Evolutionary conservation across 2,113 vertebrate genomes (phyloP).

Genomic region (Passer domesticus): DNA sequence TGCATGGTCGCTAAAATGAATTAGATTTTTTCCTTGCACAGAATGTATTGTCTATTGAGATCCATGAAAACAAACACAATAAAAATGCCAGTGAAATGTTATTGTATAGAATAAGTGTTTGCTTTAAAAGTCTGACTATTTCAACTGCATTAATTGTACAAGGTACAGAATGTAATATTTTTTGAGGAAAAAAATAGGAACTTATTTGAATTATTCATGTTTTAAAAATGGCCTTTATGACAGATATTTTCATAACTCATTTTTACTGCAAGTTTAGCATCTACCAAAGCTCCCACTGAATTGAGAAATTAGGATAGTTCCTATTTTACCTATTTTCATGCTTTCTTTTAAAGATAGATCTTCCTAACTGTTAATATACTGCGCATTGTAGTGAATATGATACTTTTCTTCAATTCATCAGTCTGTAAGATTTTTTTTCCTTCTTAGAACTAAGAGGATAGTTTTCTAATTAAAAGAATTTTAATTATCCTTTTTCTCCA

Average conservation of each 20-base stretch:
- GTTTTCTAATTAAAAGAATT: background rate
- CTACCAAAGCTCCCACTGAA: background rate
- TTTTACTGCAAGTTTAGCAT: constrained; percentile 45
- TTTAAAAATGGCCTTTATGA: constrained; percentile 39
- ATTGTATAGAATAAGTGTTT: constrained; percentile 9
- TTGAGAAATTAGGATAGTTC: constrained; percentile 22
- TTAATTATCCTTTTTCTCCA: background rate
- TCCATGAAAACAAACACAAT: constrained; percentile 43
- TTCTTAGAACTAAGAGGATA: background rate
- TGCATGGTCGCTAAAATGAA: background rate
- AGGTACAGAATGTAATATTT: constrained; percentile 11
- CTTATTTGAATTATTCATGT: constrained; percentile 40
- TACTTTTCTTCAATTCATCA: background rate
- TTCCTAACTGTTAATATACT: background rate
- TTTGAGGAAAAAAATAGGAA: background rate
- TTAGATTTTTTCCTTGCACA: background rate
- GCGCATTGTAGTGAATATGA: background rate
- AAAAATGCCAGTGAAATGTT: background rate
- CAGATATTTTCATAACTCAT: constrained; percentile 44
- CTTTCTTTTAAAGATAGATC: background rate
- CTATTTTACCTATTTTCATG: background rate
- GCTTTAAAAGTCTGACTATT: constrained; percentile 16
- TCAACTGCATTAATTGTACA: constrained; percentile 44
- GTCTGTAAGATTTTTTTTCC: background rate
- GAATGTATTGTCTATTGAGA: constrained; percentile 9